Conservation (phyloP, 2,888 invertebrate species). For the Elgonia sp. region DNA sequence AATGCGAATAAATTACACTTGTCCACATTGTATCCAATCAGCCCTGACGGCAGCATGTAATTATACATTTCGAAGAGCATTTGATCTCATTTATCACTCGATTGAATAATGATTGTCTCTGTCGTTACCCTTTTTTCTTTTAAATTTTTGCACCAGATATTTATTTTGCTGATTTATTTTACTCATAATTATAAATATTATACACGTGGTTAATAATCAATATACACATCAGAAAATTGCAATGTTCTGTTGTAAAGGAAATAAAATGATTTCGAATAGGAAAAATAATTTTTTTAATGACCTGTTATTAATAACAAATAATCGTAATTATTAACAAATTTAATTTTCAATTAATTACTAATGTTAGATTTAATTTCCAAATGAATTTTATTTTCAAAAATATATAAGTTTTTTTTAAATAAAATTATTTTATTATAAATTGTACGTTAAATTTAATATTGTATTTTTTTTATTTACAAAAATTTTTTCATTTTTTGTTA, state of each 20-base stretch:
- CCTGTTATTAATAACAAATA: constrained; percentile 9
- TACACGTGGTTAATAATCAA: constrained; percentile 38
- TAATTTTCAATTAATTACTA: neutral
- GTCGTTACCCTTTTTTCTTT: neutral
- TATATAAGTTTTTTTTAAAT: too few species aligned
- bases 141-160: constrained; percentile 22
- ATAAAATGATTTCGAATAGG: constrained; percentile 28
- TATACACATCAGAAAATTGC: constrained; percentile 7
- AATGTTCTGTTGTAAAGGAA: constrained; percentile 13
- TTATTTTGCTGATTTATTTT: constrained; percentile 39
- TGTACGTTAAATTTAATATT: too few species aligned
- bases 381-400: too few species aligned
- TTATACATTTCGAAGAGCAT: constrained; percentile 58
- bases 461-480: too few species aligned
- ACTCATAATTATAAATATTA: constrained; percentile 55
- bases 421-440: too few species aligned
- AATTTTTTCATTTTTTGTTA: too few species aligned
- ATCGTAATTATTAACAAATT: constrained; percentile 10
- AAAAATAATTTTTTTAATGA: constrained; percentile 5
- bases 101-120: constrained; percentile 46
- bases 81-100: constrained; percentile 70
- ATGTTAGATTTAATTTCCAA: neutral
- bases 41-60: constrained; percentile 49
- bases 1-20: constrained; percentile 60
- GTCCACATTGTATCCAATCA: constrained; percentile 63